Base-by-base conservation (phyloP, 2,113 vertebrate genomes). In the Meleagris gallopavo region DNA sequence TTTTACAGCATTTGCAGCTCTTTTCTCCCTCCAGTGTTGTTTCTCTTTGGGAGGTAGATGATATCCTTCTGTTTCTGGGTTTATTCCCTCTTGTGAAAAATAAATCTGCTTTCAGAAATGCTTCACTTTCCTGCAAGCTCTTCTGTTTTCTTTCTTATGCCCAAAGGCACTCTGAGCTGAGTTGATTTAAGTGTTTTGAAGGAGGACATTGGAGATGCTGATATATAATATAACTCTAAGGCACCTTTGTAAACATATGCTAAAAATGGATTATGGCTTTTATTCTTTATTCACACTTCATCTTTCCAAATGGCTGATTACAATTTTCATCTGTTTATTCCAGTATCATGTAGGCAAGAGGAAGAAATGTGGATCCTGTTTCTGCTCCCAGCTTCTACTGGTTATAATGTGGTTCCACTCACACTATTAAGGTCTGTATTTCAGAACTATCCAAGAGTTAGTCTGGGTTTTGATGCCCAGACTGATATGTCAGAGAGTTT, bases 131-230 rank as follows among this genome's bases (percentile, higher is more conserved):
- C 89, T 90, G 65, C 60, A 57, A 94, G 79, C 79, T 80, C 55
- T 87, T 91, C 78, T 71, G 48, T 71, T 60, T 86, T 66, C 65
- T 86, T 36, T 60, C 69, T 81, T 70, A 74, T 65, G 93, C 87
- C 96, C 88, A 93, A 89, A 88, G 95, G 93, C 89, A 90, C 58
- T 81, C 89, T 95, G 85, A 90, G 88, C 95, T 93, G 93, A 95
- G 95, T 82, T 64, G 91, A 95, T 96, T 97, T 91, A 85, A 83
- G 93, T 85, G 95, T 95, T 96, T 95, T 96, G 60, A 52, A 91
- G 69, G 34, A 74, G 78, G 57, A 71, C 61, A 57, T 43, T 91
- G 85, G 85, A 72, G 88, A 61, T 86, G 57, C 61, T 86, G 91
- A 88, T 94, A 43, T 3, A 76, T 36, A 34, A 6, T 55, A 9